Percentiles rank a stretch among this genome's conserved stretches.
phyloP scores from a whole-genome alignment of 2,888 invertebrate species.

The Phorcus lineatus region DNA sequence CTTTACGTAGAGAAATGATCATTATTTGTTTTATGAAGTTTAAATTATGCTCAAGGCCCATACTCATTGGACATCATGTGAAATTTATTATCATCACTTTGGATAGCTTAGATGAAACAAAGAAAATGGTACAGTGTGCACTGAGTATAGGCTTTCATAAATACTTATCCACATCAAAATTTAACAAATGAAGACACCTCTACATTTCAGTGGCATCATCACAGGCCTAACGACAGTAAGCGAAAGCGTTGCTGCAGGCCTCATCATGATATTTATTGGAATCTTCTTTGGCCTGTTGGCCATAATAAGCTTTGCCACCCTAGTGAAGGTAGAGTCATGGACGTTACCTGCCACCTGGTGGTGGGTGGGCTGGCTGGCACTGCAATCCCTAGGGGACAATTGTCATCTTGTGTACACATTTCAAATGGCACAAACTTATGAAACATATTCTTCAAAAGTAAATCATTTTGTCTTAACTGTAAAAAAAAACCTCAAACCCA shows the following conservation, averaged over 20 bases:
- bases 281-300: slow-evolving; percentile 68
- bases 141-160: no score
- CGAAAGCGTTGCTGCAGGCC: slow-evolving; percentile 82
- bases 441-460: not conserved
- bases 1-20: no score
- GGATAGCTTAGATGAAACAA: not conserved
- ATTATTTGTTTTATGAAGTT: no score
- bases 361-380: not conserved
- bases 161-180: not conserved
- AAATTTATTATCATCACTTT: not conserved
- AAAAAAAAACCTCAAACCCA: no score
- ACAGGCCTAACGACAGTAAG: slow-evolving; percentile 81
- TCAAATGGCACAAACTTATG: not conserved
- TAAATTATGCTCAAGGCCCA: no score
- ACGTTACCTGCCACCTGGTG: not conserved
- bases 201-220: slow-evolving; percentile 83
- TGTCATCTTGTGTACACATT: not conserved
- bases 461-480: no score
- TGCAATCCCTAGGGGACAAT: not conserved
- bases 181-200: not conserved
- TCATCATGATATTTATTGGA: slow-evolving; percentile 87
- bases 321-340: slow-evolving; percentile 84
- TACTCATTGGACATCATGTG: no score
- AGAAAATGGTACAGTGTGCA: not conserved
- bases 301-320: slow-evolving; percentile 80